These are phyloP conservation scores for Caenorhabditis afra DNA, from an alignment of 2,888 invertebrate genomes.

Conservation along the genomic window DNA sequence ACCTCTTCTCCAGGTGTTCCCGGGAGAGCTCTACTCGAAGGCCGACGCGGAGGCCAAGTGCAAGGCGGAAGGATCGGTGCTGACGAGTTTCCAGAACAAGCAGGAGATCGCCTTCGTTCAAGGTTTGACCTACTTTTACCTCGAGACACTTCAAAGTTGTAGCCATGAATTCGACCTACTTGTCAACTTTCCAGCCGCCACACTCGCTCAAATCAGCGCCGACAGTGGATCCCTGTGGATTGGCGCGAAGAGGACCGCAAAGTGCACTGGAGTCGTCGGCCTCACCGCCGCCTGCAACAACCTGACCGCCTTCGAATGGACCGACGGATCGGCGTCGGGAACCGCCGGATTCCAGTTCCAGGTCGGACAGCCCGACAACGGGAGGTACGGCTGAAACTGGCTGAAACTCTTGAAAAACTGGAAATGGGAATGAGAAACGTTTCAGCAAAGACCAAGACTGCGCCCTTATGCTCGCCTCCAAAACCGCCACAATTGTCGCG, in stretches of 20 bases:
- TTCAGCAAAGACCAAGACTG: slow-evolving; percentile 1
- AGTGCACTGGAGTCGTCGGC: background rate
- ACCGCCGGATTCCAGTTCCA: slow-evolving; percentile 2
- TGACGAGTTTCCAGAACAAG: slow-evolving; percentile 1
- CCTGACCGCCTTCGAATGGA: background rate
- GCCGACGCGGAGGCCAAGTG: background rate
- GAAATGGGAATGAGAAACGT: background rate
- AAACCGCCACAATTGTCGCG: background rate
- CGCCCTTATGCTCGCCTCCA: background rate
- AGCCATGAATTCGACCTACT: background rate
- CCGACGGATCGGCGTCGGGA: slow-evolving; percentile 5
- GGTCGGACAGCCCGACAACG: background rate
- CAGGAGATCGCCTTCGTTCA: background rate
- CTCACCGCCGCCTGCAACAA: background rate
- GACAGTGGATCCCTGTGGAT: background rate
- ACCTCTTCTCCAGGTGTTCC: background rate
- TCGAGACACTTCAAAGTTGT: too few relatives aligned
- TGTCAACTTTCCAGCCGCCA: background rate
- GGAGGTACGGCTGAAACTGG: background rate
- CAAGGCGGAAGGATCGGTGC: background rate
- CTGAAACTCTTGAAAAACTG: too few relatives aligned
- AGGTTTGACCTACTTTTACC: background rate
- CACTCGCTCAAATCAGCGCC: background rate
- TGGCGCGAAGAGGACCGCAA: background rate
- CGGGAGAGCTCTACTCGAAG: background rate